phyloP scores from a whole-genome alignment of 1,140 invertebrate species.

The Schlechtendalia chinensis region DNA sequence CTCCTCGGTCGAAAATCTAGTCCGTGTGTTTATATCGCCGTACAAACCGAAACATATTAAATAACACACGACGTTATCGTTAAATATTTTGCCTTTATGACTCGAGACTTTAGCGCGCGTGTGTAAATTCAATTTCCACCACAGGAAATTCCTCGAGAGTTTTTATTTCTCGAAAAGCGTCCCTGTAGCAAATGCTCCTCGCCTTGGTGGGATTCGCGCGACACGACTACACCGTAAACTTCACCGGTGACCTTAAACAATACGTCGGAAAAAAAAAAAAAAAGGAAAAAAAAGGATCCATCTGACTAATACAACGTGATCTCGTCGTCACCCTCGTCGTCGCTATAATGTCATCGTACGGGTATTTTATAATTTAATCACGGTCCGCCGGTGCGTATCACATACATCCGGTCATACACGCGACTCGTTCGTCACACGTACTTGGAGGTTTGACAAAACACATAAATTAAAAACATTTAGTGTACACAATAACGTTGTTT shows the following conservation, averaged over 20 bases:
- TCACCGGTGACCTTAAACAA: neutral
- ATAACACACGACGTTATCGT: neutral
- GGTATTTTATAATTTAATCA: too few species aligned
- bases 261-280: too few species aligned
- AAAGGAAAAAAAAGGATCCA: too few species aligned
- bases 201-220: neutral
- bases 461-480: too few species aligned
- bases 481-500: too few species aligned
- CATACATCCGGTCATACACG: neutral
- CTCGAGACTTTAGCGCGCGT: neutral
- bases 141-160: neutral
- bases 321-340: too few species aligned
- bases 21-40: too few species aligned
- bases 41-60: neutral
- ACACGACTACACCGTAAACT: neutral
- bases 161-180: constrained; percentile 4
- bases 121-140: neutral
- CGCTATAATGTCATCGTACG: too few species aligned
- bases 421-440: neutral
- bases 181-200: neutral
- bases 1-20: too few species aligned
- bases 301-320: too few species aligned
- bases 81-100: neutral
- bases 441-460: neutral
- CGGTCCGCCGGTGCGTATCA: too few species aligned